These are phyloP conservation scores for Leistus spinibarbis DNA, from an alignment of 2,888 invertebrate species.

Conservation along the genomic window DNA sequence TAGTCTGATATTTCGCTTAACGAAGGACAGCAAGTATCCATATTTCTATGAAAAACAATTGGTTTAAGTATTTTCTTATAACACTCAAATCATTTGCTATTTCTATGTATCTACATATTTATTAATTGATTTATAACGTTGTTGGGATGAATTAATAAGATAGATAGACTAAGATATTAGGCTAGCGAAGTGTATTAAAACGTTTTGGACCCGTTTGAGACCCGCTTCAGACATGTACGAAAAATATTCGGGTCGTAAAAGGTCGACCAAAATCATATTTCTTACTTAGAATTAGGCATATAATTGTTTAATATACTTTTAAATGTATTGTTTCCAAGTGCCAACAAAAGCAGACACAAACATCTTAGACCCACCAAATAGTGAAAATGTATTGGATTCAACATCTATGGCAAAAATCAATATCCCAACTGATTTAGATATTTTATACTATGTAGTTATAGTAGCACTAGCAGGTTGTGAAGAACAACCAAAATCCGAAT, in stretches of 20 bases:
- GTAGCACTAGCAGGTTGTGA: slow-evolving; percentile 53
- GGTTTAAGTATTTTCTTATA: neutral
- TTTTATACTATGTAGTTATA: slow-evolving; percentile 57
- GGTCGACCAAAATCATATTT: too few relatives aligned
- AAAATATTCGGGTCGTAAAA: too few relatives aligned
- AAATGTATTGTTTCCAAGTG: slow-evolving; percentile 48
- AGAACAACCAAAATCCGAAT: slow-evolving; percentile 49
- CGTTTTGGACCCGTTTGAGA: too few relatives aligned
- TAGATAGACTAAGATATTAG: too few relatives aligned
- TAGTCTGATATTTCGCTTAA: neutral
- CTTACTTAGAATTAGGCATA: too few relatives aligned
- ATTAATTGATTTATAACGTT: too few relatives aligned
- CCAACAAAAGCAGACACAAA: slow-evolving; percentile 48
- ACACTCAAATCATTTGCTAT: neutral
- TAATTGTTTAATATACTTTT: neutral
- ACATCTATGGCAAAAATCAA: slow-evolving; percentile 53
- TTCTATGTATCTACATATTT: too few relatives aligned
- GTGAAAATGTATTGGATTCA: slow-evolving; percentile 52
- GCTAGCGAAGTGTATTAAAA: too few relatives aligned
- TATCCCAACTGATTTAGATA: slow-evolving; percentile 50
- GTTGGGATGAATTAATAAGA: too few relatives aligned
- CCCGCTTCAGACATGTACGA: too few relatives aligned
- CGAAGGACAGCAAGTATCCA: neutral
- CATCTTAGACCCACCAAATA: slow-evolving; percentile 46
- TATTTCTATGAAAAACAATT: neutral